These are phyloP conservation scores for Saxidomus purpurata DNA, from an alignment of 1,140 invertebrate genomes.

Conservation along the genomic window DNA sequence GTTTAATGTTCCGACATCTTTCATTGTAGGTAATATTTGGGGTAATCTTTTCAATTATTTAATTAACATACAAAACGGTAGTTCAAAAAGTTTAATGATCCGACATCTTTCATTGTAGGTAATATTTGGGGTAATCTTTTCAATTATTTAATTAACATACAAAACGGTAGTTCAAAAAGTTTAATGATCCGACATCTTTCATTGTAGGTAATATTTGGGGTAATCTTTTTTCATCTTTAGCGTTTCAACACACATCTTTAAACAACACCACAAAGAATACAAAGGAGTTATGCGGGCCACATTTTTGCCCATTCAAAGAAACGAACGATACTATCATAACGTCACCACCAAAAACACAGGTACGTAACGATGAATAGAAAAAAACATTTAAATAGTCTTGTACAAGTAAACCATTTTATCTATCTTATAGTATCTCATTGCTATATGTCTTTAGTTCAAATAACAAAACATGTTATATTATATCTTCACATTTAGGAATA, in stretches of 20 bases:
- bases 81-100: no score
- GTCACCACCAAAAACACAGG: not conserved
- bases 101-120: not conserved
- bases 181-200: not conserved
- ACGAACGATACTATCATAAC: not conserved
- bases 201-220: constrained; percentile 24
- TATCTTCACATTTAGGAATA: no score
- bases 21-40: constrained; percentile 11
- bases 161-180: no score
- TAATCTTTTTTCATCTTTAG: not conserved
- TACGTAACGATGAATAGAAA: no score
- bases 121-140: constrained; percentile 19
- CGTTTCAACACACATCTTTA: not conserved
- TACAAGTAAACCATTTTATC: no score
- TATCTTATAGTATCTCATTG: no score
- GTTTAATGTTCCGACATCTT: no score
- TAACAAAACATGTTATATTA: no score
- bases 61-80: no score
- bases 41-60: not conserved
- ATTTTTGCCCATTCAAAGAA: constrained; percentile 10
- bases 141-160: no score
- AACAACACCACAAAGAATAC: not conserved
- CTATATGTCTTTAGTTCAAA: no score
- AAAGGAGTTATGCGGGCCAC: not conserved
- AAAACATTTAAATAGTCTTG: no score